These are phyloP conservation scores for Pristionchus japonicus DNA, from an alignment of 2,888 invertebrate genomes.

Conservation along the genomic window DNA sequence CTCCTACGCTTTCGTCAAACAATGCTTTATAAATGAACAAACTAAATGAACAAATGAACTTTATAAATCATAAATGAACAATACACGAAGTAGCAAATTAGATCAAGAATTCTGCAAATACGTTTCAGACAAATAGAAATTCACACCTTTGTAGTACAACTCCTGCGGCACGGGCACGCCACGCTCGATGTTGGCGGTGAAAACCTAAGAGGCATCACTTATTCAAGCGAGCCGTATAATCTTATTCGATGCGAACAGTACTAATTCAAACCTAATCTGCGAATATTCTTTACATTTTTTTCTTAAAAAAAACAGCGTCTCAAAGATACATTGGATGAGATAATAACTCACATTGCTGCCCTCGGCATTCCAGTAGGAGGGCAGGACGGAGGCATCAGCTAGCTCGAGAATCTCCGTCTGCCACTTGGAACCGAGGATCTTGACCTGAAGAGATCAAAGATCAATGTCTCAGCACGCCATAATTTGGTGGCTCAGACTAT, in stretches of 20 bases:
- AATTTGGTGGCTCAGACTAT: neutral
- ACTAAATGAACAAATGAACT: too few species aligned
- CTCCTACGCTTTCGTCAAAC: neutral
- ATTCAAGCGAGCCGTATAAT: too few species aligned
- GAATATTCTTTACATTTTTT: too few species aligned
- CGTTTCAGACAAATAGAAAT: too few species aligned
- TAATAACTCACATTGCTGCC: conserved; percentile 52
- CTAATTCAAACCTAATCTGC: too few species aligned
- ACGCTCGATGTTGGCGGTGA: conserved; percentile 63
- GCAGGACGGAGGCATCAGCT: conserved; percentile 66
- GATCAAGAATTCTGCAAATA: too few species aligned
- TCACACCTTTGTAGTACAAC: conserved; percentile 62
- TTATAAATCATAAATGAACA: neutral
- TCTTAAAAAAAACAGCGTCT: neutral
- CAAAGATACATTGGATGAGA: neutral
- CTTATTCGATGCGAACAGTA: too few species aligned
- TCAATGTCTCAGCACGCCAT: neutral
- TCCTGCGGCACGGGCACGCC: conserved; percentile 64
- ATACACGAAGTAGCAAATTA: too few species aligned
- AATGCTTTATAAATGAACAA: too few species aligned
- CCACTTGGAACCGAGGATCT: conserved; percentile 49
- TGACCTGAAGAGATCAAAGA: neutral
- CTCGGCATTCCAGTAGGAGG: conserved; percentile 72
- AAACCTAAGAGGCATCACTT: too few species aligned
- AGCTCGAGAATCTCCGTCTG: conserved; percentile 61